Evolutionary conservation across 2,888 invertebrate species (phyloP).

Genomic region (Dynastes hyllus): DNA sequence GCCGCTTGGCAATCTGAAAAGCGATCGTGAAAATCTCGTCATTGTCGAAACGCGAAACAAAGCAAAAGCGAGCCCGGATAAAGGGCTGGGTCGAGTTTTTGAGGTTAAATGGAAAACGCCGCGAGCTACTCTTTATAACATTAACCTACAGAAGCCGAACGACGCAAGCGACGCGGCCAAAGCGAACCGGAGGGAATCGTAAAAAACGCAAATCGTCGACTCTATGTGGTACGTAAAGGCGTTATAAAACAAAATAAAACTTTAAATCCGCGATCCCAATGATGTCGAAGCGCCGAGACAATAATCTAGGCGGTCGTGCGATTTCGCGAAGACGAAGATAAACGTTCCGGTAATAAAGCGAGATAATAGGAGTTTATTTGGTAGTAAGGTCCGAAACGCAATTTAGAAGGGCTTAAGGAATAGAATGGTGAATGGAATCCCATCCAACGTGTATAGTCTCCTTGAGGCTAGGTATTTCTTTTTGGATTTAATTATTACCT

Average conservation of each 20-base stretch:
- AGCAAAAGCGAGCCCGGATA: background rate
- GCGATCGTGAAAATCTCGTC: constrained; percentile 30
- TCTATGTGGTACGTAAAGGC: constrained; percentile 38
- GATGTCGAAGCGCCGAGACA: constrained; percentile 22
- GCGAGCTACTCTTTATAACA: constrained; percentile 30
- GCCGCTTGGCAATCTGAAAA: constrained; percentile 18
- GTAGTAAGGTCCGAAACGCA: constrained; percentile 44
- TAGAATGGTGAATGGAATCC: constrained; percentile 24
- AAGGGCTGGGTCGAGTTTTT: background rate
- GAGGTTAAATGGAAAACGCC: constrained; percentile 38
- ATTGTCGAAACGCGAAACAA: constrained; percentile 6
- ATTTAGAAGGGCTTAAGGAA: constrained; percentile 41
- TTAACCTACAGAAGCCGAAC: constrained; percentile 29
- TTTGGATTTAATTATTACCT: too few relatives aligned
- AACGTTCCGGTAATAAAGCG: constrained; percentile 36
- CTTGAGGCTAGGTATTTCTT: background rate
- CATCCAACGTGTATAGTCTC: constrained; percentile 7
- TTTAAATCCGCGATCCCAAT: constrained; percentile 37
- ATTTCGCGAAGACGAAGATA: constrained; percentile 31
- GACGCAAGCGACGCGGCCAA: background rate
- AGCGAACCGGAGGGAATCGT: constrained; percentile 18
- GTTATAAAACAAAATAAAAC: constrained; percentile 49
- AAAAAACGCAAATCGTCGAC: constrained; percentile 37
- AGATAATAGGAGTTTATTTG: constrained; percentile 47
- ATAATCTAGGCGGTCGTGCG: constrained; percentile 20